Evolutionary conservation across 1,140 invertebrate genomes (phyloP), one percentile per base, ranked within the genome.

Genomic region (Bombyx mori): DNA sequence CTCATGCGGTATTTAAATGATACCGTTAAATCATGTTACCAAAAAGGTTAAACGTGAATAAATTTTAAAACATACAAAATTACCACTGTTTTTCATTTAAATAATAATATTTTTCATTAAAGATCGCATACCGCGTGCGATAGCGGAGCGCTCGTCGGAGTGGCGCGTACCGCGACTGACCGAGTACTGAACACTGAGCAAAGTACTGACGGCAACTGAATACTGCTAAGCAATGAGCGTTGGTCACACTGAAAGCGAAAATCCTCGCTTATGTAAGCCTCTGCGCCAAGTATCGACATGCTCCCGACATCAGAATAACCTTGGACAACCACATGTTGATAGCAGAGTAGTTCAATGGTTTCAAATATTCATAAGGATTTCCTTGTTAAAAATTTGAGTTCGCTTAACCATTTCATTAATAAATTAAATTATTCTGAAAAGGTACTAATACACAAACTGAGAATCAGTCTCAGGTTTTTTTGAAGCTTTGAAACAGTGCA

Each of bases 251-350:
- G 26, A 3, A 35, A 35, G 26, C 26, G n/a, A 7, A n/a, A 6
- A 42, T 52, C 64, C 56, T 60, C 59, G 60, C 69, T 77, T 77
- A 77, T 71, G 66, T 77, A 77, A 77, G 69, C 63, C 42, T 44
- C 18, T 54, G 62, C 62, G 56, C 60, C 59, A 43, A 56, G 58
- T 72, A 75, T 71, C 67, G 67, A 69, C 67, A 67, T 65, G 22
- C 26, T 35, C 26, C 26, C 26, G 26, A 35, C 26, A 35, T 35
- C 26, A 35, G 26, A 35, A 35, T 35, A 35, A 35, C 26, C 26
- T 35, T 35, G 26, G 26, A 35, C 26, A 35, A 35, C 26, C 26
- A 35, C 26, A 35, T 35, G 26, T 35, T 35, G 26, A 35, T 35
- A 35, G 26, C 26, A 35, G 26, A 35, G 26, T 35, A 5, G 26